Conservation (phyloP, 2,113 vertebrate genomes). For the Passerina amoena region DNA sequence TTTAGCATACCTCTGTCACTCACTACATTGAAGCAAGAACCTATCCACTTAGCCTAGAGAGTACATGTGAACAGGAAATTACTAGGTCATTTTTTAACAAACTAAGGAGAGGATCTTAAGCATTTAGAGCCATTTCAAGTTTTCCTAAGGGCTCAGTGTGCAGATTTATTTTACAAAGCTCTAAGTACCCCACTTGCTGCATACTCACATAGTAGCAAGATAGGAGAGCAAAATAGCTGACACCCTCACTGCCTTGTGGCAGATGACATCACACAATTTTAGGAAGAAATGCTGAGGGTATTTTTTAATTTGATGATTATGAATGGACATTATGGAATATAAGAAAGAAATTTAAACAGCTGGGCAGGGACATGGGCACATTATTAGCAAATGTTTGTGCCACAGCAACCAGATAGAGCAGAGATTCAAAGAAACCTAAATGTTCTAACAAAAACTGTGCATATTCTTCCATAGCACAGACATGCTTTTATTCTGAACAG, state of each 20-base stretch:
- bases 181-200: no score
- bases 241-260: background rate
- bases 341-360: background rate
- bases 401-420: background rate
- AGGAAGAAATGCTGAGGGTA: background rate
- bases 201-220: background rate
- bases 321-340: rapidly evolving
- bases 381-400: background rate
- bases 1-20: background rate
- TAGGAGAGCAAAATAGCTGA: background rate
- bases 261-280: background rate
- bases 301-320: background rate
- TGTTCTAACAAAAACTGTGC: background rate
- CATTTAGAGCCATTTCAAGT: background rate
- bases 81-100: background rate
- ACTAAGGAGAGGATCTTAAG: background rate
- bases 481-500: background rate
- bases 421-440: background rate
- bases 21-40: background rate
- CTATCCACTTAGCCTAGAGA: background rate
- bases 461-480: background rate
- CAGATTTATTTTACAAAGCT: background rate
- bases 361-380: rapidly evolving
- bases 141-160: background rate
- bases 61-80: background rate